These are phyloP conservation scores for Andrena flavipes DNA, from an alignment of 2,888 invertebrate species.

Conservation along the genomic window DNA sequence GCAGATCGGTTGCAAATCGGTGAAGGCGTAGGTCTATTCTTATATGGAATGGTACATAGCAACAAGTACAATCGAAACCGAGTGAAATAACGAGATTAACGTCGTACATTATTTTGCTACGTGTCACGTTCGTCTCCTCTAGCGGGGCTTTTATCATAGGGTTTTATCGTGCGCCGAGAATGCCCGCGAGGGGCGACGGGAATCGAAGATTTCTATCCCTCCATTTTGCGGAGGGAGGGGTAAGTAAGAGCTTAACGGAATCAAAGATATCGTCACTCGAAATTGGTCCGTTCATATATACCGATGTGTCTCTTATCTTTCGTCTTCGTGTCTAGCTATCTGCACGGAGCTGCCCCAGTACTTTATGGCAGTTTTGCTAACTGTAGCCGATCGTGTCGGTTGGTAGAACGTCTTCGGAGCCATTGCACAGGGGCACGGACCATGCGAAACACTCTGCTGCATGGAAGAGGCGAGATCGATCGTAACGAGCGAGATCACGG, in stretches of 20 bases:
- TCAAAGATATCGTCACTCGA: conserved; percentile 1
- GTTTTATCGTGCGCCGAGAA: conserved; percentile 38
- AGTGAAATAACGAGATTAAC: conserved; percentile 66
- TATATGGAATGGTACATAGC: conserved; percentile 13
- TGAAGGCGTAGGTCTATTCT: no score
- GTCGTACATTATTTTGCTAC: conserved; percentile 74
- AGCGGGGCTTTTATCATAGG: conserved; percentile 46
- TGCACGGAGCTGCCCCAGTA: background rate
- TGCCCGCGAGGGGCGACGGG: conserved; percentile 28
- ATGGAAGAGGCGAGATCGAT: background rate
- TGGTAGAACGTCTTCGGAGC: background rate
- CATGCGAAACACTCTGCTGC: background rate
- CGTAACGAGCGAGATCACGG: conserved; percentile 5
- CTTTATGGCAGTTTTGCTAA: background rate
- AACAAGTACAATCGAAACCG: conserved; percentile 71
- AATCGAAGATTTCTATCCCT: conserved; percentile 1
- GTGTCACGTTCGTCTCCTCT: conserved; percentile 71
- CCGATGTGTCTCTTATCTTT: background rate
- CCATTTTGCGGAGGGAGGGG: background rate
- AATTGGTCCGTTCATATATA: background rate
- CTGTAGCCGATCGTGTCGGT: background rate
- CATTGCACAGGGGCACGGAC: background rate
- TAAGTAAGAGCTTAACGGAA: background rate
- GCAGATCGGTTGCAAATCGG: no score
- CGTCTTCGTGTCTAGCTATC: background rate